A percentile compares a stretch with the other conserved stretches of the same genome.
These are phyloP conservation scores for Dunckerocampus dactyliophorus DNA, from an alignment of 2,113 vertebrate species.

Conservation along the genomic window DNA sequence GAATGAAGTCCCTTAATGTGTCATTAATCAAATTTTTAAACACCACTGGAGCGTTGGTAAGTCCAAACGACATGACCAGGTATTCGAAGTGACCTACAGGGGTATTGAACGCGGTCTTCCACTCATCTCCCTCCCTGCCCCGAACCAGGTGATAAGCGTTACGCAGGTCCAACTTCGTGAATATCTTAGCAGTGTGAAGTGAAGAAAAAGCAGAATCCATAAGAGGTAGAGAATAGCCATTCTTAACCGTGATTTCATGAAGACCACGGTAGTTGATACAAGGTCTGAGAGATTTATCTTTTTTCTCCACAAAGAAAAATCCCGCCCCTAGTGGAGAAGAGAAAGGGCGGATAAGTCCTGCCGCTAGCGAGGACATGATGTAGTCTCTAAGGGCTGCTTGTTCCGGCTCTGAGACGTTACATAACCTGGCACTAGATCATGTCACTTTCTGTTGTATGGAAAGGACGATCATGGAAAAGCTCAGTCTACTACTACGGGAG, in stretches of 20 bases:
- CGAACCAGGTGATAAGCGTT: neutral
- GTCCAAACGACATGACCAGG: neutral
- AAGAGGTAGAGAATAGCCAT: neutral
- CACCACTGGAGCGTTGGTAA: neutral
- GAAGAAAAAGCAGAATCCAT: too few species aligned
- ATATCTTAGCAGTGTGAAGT: too few species aligned
- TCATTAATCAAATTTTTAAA: neutral
- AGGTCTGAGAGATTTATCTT: neutral
- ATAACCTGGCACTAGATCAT: too few species aligned
- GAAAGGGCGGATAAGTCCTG: neutral
- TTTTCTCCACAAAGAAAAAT: neutral
- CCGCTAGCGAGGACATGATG: too few species aligned
- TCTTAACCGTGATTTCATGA: neutral
- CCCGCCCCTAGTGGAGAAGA: too few species aligned
- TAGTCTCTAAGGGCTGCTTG: too few species aligned
- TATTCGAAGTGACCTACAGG: neutral
- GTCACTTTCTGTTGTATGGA: too few species aligned
- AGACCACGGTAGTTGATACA: neutral
- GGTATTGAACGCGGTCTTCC: neutral
- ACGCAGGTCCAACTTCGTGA: neutral
- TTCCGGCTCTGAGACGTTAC: too few species aligned
- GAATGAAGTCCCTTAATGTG: neutral
- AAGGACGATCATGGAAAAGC: too few species aligned
- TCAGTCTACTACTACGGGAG: too few species aligned
- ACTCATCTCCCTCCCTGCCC: neutral